A percentile compares a stretch with the other conserved stretches of the same genome.
These are phyloP conservation scores for Ostrea denselamellosa DNA, from an alignment of 1,140 invertebrate genomes.

Conservation along the genomic window DNA sequence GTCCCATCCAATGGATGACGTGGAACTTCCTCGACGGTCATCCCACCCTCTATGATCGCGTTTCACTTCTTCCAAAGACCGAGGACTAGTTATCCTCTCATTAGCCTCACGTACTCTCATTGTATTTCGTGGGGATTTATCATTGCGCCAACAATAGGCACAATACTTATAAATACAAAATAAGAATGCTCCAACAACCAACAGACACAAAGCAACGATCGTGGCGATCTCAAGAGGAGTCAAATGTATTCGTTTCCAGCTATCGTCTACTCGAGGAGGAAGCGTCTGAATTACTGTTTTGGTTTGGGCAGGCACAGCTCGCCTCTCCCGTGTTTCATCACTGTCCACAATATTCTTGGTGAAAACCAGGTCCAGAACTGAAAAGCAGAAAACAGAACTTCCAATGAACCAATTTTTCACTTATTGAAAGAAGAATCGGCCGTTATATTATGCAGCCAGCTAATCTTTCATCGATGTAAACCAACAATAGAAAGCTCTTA, in stretches of 20 bases:
- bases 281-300: background rate
- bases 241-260: slow-evolving; percentile 16
- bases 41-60: slow-evolving; percentile 5
- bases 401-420: background rate
- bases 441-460: too few relatives aligned
- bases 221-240: slow-evolving; percentile 32
- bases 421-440: too few relatives aligned
- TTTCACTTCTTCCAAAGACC: slow-evolving; percentile 9
- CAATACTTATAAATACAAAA: slow-evolving; percentile 34
- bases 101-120: background rate
- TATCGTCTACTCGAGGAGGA: slow-evolving; percentile 1
- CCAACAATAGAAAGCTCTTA: too few relatives aligned
- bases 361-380: background rate
- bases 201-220: background rate
- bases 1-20: background rate
- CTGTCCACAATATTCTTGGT: background rate
- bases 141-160: slow-evolving; percentile 20
- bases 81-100: background rate
- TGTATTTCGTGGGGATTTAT: background rate
- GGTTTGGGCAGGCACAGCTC: background rate
- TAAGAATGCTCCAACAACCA: slow-evolving; percentile 33
- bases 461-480: too few relatives aligned
- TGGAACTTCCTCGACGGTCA: background rate
- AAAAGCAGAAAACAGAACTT: background rate
- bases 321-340: background rate